These are phyloP conservation scores for Accipiter virgatus DNA, from an alignment of 2,113 vertebrate genomes.

Conservation along the genomic window DNA sequence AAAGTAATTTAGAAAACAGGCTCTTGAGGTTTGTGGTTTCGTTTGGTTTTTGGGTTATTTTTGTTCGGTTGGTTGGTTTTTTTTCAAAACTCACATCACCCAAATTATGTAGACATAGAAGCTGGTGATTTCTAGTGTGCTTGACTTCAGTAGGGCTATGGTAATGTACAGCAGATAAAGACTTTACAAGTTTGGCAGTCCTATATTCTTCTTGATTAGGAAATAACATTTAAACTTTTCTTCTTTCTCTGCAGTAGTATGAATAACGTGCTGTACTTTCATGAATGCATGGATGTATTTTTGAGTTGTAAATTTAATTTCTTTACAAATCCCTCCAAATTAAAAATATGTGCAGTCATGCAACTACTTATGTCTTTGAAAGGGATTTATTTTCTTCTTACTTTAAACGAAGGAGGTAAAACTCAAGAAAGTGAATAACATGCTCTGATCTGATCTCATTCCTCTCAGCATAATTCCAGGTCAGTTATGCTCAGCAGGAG, in stretches of 20 bases:
- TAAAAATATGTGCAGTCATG: background rate
- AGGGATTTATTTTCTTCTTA: background rate
- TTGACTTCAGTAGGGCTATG: background rate
- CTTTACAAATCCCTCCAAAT: slow-evolving; percentile 16
- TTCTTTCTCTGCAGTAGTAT: background rate
- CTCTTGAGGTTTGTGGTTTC: background rate
- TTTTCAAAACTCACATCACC: background rate
- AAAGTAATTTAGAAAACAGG: background rate
- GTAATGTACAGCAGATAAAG: background rate
- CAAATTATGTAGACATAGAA: background rate
- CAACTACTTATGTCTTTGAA: background rate
- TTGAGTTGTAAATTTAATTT: background rate
- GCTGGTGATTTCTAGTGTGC: background rate
- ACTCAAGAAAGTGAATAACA: background rate
- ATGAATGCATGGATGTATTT: background rate
- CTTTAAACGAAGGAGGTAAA: background rate
- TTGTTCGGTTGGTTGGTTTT: background rate
- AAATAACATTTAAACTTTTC: background rate
- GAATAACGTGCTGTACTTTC: background rate
- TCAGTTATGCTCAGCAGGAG: background rate
- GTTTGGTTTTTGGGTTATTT: background rate
- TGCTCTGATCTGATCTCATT: background rate
- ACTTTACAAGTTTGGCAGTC: background rate
- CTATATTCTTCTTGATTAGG: background rate
- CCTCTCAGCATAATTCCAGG: background rate